Base-by-base conservation (phyloP, 2,888 invertebrate genomes). In the Terebella lapidaria region DNA sequence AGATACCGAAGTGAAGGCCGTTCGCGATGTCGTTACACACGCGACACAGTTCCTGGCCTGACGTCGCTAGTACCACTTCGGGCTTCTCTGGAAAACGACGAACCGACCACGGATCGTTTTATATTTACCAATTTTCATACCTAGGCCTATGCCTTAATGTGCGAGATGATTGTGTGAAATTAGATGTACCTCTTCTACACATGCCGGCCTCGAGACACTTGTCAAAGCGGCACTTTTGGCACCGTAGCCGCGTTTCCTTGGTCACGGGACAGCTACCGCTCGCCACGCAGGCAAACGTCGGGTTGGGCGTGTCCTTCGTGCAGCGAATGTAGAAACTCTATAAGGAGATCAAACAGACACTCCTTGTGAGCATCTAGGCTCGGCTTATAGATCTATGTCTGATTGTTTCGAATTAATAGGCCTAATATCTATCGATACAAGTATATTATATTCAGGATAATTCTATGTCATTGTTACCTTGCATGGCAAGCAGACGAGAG, bases 21-120 rank as follows among this genome's bases (percentile, higher is more conserved):
- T 77, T 77, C 22, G 76, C 76, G 47, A 78, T 74, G 64, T 78
- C 77, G 3, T 71, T 71, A 63, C 78, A 78, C 20, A 78, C 76
- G 62, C 71, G 70, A 69, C 77, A 78, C 60, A 77, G 67, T n/a
- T 63, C 64, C 67, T 76, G 73, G 3, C 76, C 77, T 55, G 74
- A 74, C 1, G 67, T 71, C 57, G 76, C 74, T 65, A 73, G 69
- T 55, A 76, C 72, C 28, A 70, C 67, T 62, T 76, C 76, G 15
- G 77, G 76, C 61, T 75, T 77, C 57, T 75, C 77, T 77, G 70
- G 5, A 20, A 26, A 5, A 26, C n/a, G 22, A n/a, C n/a, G n/a
- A n/a, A n/a, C n/a, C n/a, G n/a, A n/a, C n/a, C n/a, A n/a, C n/a
- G n/a, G n/a, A n/a, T n/a, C n/a, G n/a, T n/a, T n/a, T n/a, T n/a